Base-by-base conservation (phyloP, 2,797 vertebrate genomes). In the Psittacula derbiana region DNA sequence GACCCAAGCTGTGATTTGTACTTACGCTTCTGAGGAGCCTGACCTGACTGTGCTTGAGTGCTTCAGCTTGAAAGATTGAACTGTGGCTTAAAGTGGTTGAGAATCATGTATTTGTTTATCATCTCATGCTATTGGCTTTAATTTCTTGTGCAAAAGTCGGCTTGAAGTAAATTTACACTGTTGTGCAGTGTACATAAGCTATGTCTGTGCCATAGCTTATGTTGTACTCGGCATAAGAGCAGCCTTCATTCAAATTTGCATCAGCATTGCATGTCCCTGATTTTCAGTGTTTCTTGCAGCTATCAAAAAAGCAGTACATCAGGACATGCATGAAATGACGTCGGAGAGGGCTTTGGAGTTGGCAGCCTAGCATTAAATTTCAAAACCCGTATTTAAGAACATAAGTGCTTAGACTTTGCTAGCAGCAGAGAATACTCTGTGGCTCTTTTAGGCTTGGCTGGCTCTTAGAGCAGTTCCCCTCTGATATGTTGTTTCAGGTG, bases 91-190 rank as follows among this genome's bases (percentile, higher is more conserved):
- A 90, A 80, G 80, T 82, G 49, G 23, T 49, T 82, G 55, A 85
- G 49, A 91, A 74, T 61, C 50, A 12, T 80, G 38, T 82, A 25
- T 74, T 81, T 88, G 23, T 93, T 92, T 81, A 62, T 46, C 50
- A 5, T 71, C 24, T 74, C 44, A 33, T 80, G 62, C 38, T 0
- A 2, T 53, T 83, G n/a, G 20, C 41, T 74, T 85, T 78, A 74
- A 86, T 91, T 86, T 87, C 69, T 78, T 76, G 24, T 28, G 16
- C 10, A 43, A 18, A 93, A 82, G 67, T 80, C 85, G 52, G 55
- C 74, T 58, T 80, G 71, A 74, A 82, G 28, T 71, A 25, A 67
- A 67, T 75, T 70, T 70, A 23, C 46, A 58, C 50, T 15, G 15
- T 76, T 62, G 5, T 60, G 7, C 49, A 58, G n/a, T 58, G 24